phyloP scores from a whole-genome alignment of 1,140 invertebrate genomes.

The Drosophila orosa region DNA sequence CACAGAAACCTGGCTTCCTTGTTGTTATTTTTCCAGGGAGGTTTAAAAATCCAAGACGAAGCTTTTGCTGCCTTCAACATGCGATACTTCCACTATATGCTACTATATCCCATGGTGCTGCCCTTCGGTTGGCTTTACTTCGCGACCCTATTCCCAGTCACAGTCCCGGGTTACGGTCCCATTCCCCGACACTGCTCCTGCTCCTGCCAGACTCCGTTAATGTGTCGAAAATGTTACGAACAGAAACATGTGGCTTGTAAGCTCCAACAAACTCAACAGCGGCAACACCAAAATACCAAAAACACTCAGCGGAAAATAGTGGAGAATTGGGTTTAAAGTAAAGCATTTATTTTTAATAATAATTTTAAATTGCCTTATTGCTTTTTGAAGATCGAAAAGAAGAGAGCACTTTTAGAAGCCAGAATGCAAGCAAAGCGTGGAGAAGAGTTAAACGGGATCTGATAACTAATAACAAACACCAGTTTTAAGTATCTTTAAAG shows the following conservation, averaged over 20 bases:
- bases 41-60: slow-evolving; percentile 20
- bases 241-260: slow-evolving; percentile 75
- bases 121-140: background rate
- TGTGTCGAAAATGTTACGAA: slow-evolving; percentile 80
- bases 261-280: slow-evolving; percentile 36
- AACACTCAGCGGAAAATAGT: slow-evolving; percentile 1
- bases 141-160: background rate
- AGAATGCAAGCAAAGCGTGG: too few relatives aligned
- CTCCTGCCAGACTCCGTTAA: slow-evolving; percentile 55
- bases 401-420: too few relatives aligned
- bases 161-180: background rate
- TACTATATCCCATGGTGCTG: slow-evolving; percentile 1
- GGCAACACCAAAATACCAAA: slow-evolving; percentile 26
- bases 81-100: background rate
- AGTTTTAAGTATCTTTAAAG: too few relatives aligned
- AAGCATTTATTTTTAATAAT: background rate
- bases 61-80: slow-evolving; percentile 30
- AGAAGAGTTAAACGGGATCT: too few relatives aligned
- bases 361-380: too few relatives aligned
- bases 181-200: background rate
- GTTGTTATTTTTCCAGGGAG: slow-evolving; percentile 1
- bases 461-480: too few relatives aligned
- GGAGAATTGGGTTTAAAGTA: too few relatives aligned
- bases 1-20: slow-evolving; percentile 29
- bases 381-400: too few relatives aligned